phyloP scores from a whole-genome alignment of 2,113 vertebrate species.

The Eulemur macaco region DNA sequence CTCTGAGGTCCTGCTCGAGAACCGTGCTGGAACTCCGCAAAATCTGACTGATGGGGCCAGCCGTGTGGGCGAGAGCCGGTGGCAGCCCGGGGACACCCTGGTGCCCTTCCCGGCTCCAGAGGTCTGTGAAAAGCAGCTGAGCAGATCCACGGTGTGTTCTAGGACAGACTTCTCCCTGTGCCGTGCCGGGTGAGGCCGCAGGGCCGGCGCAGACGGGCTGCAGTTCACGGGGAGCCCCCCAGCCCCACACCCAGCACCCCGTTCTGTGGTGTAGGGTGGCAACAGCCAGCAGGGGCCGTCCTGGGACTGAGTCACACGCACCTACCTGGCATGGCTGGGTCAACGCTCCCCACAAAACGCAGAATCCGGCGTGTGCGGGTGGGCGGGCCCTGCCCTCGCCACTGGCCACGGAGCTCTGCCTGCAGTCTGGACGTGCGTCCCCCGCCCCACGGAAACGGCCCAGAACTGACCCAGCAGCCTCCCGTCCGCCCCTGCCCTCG shows the following conservation, averaged over 20 bases:
- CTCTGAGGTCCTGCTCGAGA: background rate
- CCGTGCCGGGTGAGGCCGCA: rapidly evolving
- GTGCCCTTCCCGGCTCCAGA: rapidly evolving
- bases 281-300: rapidly evolving
- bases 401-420: rapidly evolving
- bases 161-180: rapidly evolving
- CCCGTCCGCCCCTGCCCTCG: rapidly evolving
- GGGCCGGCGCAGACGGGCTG: rapidly evolving
- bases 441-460: rapidly evolving
- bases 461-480: too few species aligned
- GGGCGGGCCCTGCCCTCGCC: background rate
- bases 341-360: rapidly evolving
- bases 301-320: rapidly evolving
- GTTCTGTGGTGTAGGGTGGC: rapidly evolving
- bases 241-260: background rate
- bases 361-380: rapidly evolving
- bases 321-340: background rate
- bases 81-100: rapidly evolving
- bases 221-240: rapidly evolving
- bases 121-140: rapidly evolving
- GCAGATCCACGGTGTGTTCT: background rate
- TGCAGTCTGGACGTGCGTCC: background rate
- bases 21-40: background rate
- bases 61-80: rapidly evolving
- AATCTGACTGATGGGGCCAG: background rate